Conservation (phyloP, 2,888 invertebrate species). For the Ditylenchus weischeri region DNA sequence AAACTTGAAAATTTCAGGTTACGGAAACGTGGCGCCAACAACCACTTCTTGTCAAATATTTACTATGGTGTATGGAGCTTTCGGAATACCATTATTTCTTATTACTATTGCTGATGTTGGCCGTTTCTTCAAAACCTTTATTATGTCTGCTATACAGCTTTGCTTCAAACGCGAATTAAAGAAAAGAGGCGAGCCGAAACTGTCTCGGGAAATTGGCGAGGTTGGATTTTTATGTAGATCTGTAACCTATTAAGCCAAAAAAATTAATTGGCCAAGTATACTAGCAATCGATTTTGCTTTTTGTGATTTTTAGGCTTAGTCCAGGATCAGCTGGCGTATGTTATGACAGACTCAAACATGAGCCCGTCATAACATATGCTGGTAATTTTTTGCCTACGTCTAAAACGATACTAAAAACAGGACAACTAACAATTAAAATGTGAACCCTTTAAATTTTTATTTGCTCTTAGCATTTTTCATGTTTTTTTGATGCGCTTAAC, state of each 20-base stretch:
- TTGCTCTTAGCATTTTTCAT: too few species aligned
- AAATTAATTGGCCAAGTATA: too few species aligned
- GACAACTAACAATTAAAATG: too few species aligned
- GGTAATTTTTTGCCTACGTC: too few species aligned
- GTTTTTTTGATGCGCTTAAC: too few species aligned
- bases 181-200: slow-evolving; percentile 50
- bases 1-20: slow-evolving; percentile 38
- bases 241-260: not conserved
- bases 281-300: not conserved
- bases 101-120: slow-evolving; percentile 56
- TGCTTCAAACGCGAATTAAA: slow-evolving; percentile 51
- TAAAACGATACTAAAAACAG: too few species aligned
- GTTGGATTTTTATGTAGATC: slow-evolving; percentile 23
- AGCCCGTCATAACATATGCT: too few species aligned
- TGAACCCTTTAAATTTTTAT: too few species aligned
- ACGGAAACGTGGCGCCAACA: slow-evolving; percentile 54
- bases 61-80: slow-evolving; percentile 54
- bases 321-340: too few species aligned
- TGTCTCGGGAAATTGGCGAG: slow-evolving; percentile 51
- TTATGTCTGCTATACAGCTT: slow-evolving; percentile 45
- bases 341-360: too few species aligned
- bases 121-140: slow-evolving; percentile 47
- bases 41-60: slow-evolving; percentile 51
- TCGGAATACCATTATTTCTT: slow-evolving; percentile 55
- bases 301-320: not conserved